phyloP scores from a whole-genome alignment of 2,113 vertebrate genomes.

The Lepisosteus osseus region DNA sequence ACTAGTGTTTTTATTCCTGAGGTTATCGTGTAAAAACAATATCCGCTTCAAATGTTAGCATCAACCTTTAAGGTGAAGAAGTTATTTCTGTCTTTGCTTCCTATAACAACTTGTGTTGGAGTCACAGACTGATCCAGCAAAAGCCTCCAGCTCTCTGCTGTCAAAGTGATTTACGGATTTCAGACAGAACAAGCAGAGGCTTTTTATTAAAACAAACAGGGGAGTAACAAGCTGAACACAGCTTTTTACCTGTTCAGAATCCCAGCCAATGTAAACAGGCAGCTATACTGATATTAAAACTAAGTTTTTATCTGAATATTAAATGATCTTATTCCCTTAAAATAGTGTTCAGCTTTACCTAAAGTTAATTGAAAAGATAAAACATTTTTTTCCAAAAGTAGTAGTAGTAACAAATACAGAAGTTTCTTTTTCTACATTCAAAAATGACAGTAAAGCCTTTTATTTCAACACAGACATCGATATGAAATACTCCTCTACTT shows the following conservation, averaged over 20 bases:
- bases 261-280: background rate
- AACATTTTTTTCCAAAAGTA: no score
- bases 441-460: no score
- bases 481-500: no score
- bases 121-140: background rate
- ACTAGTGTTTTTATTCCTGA: background rate
- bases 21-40: background rate
- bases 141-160: background rate
- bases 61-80: background rate
- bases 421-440: no score
- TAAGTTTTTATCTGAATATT: no score
- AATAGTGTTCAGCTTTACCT: no score
- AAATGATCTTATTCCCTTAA: no score
- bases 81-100: conserved; percentile 4
- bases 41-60: background rate
- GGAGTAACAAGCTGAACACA: background rate
- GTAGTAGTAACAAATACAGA: no score
- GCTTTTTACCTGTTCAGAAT: background rate
- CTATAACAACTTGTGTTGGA: conserved; percentile 4
- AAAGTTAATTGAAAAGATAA: no score
- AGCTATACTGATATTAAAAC: no score
- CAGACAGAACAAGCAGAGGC: background rate
- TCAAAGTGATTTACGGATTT: background rate
- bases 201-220: background rate
- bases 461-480: no score